These are phyloP conservation scores for Thripadectes ignobilis DNA, from an alignment of 2,797 vertebrate genomes.

Conservation along the genomic window DNA sequence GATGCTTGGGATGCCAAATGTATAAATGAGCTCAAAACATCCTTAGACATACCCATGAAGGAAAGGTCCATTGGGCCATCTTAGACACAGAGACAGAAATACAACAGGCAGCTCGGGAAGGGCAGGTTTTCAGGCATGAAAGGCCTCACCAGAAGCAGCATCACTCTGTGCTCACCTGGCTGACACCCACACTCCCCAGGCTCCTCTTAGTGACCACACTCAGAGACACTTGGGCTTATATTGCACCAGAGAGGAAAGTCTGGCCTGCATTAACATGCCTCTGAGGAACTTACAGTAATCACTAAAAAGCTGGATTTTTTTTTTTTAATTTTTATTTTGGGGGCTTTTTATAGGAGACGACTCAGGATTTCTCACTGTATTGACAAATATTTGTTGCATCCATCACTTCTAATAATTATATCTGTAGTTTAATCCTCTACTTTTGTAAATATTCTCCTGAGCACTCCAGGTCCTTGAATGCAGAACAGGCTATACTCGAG, in stretches of 20 bases:
- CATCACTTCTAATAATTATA: neutral
- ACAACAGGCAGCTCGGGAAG: neutral
- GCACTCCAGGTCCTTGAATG: neutral
- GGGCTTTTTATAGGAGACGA: neutral
- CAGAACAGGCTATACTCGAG: neutral
- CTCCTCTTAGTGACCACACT: neutral
- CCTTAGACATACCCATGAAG: neutral
- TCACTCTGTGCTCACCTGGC: fast-evolving
- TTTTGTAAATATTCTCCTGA: neutral
- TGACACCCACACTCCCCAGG: neutral
- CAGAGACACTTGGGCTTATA: neutral
- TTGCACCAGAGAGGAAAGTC: neutral
- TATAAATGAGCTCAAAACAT: neutral
- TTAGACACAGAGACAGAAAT: neutral
- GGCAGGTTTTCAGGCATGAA: neutral
- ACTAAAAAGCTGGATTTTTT: neutral
- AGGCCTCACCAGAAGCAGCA: neutral
- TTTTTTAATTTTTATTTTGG: neutral
- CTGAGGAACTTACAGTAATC: neutral
- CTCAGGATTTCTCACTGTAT: neutral
- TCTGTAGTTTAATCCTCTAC: neutral
- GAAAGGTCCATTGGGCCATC: neutral
- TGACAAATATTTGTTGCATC: neutral
- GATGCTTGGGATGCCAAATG: neutral
- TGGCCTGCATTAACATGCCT: neutral